A percentile compares a stretch with the other conserved stretches of the same genome.
Evolutionary conservation across 2,113 vertebrate genomes (phyloP).

Genomic region (Callipepla californica): DNA sequence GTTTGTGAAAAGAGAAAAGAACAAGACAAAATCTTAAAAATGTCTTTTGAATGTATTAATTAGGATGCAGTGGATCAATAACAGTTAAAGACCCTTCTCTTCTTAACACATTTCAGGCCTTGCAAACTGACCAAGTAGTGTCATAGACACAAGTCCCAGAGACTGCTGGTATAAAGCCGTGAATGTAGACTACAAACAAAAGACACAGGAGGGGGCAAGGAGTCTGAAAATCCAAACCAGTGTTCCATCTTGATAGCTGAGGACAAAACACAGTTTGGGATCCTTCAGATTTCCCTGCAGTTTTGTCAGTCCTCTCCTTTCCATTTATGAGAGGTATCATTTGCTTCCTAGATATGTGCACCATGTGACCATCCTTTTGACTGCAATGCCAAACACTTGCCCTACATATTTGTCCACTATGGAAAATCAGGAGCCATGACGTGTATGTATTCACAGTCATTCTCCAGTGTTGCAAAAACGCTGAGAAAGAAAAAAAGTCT

Average conservation of each 20-base stretch:
- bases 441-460: neutral
- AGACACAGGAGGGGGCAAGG: neutral
- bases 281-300: neutral
- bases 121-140: neutral
- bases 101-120: neutral
- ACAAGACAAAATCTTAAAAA: neutral
- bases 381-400: neutral
- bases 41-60: accelerated
- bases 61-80: neutral
- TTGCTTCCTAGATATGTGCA: neutral
- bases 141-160: neutral
- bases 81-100: neutral
- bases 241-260: neutral
- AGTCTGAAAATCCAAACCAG: neutral
- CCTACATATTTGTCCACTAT: neutral
- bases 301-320: neutral
- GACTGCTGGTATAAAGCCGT: neutral
- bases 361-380: neutral
- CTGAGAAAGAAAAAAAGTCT: accelerated
- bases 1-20: neutral
- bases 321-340: accelerated
- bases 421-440: neutral
- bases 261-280: neutral
- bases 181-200: accelerated
- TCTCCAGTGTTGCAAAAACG: neutral